Base-by-base conservation (phyloP, 1,140 invertebrate species). In the Sycophila sp. region DNA sequence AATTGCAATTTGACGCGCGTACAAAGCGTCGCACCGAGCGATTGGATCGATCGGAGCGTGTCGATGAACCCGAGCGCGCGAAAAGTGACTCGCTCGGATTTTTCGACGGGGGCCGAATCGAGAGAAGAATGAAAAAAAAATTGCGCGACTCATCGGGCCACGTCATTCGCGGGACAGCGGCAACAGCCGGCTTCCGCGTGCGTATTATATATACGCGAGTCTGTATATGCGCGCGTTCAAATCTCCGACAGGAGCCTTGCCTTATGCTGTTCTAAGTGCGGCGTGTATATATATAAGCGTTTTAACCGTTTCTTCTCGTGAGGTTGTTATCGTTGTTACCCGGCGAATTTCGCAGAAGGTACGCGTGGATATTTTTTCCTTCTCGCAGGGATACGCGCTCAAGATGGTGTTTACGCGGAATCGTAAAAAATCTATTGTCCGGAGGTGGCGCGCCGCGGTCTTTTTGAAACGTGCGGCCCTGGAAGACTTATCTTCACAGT, bases 71-170 rank as follows among this genome's bases (percentile, higher is more conserved):
- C 6, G 17, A n/a, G n/a, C n/a, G 4, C 42, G 42, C 22, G 42
- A 45, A 45, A 19, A 45, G 22, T 45, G 17, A 47, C 24, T 40
- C 42, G 24, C n/a, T n/a, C n/a, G n/a, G n/a, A n/a, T n/a, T n/a
- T n/a, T n/a, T n/a, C n/a, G n/a, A n/a, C n/a, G n/a, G n/a, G n/a
- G n/a, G n/a, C 4, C 19, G 19, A 17, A 22, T 22, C 40, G 42
- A 40, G 11, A 42, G 13, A 42, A 42, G 40, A 42, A 42, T 42
- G n/a, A 8, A 55, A 32, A 34, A 32, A 32, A 55, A 55, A 55
- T 26, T 17, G n/a, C 28, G 26, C 51, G 51, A 55, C 51, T 55
- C 51, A 55, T 55, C 34, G 13, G 28, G 63, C 63, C 63, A 55
- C 49, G 47, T 65, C 63, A 65, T 65, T 22, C 4, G 3, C 34